Evolutionary conservation across 1,140 invertebrate genomes (phyloP).

Genomic region (Chironomus tepperi): DNA sequence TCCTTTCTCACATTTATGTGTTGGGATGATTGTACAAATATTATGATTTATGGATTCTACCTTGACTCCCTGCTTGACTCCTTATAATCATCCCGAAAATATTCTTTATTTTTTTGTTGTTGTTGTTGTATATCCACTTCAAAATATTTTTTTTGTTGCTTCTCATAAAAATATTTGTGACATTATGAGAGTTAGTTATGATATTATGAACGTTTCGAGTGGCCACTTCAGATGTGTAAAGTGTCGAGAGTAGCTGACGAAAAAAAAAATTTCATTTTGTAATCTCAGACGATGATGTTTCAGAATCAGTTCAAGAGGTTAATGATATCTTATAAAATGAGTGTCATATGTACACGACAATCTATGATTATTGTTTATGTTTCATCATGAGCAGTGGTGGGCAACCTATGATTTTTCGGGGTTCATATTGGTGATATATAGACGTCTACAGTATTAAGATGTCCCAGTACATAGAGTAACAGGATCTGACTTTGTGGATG

Average conservation of each 20-base stretch:
- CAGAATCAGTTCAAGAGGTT: slow-evolving; percentile 15
- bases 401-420: no score
- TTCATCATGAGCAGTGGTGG: no score
- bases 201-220: not conserved
- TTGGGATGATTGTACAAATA: slow-evolving; percentile 4
- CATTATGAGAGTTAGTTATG: slow-evolving; percentile 10
- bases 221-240: not conserved
- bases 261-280: not conserved
- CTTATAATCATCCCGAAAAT: not conserved
- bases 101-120: no score
- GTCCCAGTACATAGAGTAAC: no score
- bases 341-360: not conserved
- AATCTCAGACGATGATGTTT: not conserved
- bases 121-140: not conserved
- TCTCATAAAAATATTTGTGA: not conserved
- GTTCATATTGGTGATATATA: no score
- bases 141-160: not conserved
- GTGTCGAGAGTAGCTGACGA: not conserved
- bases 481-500: no score
- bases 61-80: slow-evolving; percentile 9
- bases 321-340: not conserved
- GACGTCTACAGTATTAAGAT: no score
- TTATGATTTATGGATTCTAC: slow-evolving; percentile 18
- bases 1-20: not conserved
- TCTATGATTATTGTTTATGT: no score